These are phyloP conservation scores for Phrynocephalus vlangalii DNA, from an alignment of 2,797 vertebrate species.

Conservation along the genomic window DNA sequence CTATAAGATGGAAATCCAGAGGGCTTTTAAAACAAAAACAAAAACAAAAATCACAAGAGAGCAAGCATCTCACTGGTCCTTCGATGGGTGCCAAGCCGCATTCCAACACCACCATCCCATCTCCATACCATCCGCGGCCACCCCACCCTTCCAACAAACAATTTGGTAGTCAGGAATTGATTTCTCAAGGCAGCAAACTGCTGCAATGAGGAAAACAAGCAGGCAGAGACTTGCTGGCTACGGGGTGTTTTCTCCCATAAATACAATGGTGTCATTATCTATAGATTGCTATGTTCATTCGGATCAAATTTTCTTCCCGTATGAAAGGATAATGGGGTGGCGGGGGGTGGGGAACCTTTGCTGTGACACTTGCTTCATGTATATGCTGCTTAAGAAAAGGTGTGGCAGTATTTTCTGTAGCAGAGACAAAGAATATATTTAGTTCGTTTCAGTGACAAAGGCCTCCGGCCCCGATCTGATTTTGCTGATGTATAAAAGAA, in stretches of 20 bases:
- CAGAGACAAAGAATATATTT: conserved; percentile 47
- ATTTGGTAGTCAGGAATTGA: conserved; percentile 78
- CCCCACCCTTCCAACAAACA: conserved; percentile 52
- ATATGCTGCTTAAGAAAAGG: not conserved
- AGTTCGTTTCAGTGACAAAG: conserved; percentile 45
- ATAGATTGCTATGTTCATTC: conserved; percentile 45
- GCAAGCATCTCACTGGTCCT: conserved; percentile 56
- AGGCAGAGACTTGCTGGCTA: conserved; percentile 79
- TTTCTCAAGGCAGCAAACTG: conserved; percentile 69
- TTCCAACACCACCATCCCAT: not conserved
- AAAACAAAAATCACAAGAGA: conserved; percentile 45
- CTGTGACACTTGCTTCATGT: accelerated
- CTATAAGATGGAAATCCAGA: conserved; percentile 79
- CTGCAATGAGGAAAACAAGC: conserved; percentile 68
- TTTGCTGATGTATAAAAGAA: conserved; percentile 71
- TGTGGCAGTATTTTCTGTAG: conserved; percentile 38
- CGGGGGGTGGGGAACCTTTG: not conserved
- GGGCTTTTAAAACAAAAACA: no score
- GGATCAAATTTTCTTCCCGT: conserved; percentile 35
- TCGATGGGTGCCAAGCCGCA: conserved; percentile 40
- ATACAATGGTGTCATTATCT: conserved; percentile 34
- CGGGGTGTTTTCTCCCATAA: conserved; percentile 55
- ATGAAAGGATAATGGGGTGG: conserved; percentile 28
- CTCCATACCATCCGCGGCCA: conserved; percentile 37
- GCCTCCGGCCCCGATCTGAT: conserved; percentile 59